Evolutionary conservation across 2,888 invertebrate species (phyloP).

Genomic region (Esperia sulphurella): DNA sequence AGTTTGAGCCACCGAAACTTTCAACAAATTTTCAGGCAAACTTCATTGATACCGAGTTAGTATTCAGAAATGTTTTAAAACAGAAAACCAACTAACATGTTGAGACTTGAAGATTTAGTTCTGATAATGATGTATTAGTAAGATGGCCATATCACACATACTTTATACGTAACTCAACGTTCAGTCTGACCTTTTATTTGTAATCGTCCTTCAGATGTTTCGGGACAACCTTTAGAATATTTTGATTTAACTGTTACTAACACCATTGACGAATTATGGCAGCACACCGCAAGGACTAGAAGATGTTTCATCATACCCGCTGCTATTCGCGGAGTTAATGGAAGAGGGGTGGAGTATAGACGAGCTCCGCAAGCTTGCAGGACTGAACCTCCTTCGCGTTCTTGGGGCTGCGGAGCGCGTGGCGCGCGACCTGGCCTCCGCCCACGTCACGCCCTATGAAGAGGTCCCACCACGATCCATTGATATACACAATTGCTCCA

Average conservation of each 20-base stretch:
- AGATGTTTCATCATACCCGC: slow-evolving; percentile 88
- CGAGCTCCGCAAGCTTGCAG: slow-evolving; percentile 87
- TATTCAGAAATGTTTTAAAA: too few species aligned
- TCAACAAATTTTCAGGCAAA: neutral
- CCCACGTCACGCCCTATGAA: slow-evolving; percentile 86
- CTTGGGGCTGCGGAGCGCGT: slow-evolving; percentile 84
- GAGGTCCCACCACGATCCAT: slow-evolving; percentile 81
- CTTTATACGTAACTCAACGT: too few species aligned
- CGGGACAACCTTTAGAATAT: too few species aligned
- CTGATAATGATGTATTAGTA: too few species aligned
- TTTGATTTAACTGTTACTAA: slow-evolving; percentile 6
- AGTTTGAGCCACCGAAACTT: neutral
- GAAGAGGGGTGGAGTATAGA: slow-evolving; percentile 89
- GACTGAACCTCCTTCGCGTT: slow-evolving; percentile 86
- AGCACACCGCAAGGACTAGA: slow-evolving; percentile 91
- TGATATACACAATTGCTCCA: slow-evolving; percentile 82
- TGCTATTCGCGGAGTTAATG: slow-evolving; percentile 87
- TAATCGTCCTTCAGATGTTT: too few species aligned
- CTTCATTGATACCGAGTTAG: too few species aligned
- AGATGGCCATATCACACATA: too few species aligned
- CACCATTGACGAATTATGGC: slow-evolving; percentile 18
- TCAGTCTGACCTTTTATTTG: too few species aligned
- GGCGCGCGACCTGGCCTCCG: slow-evolving; percentile 84
- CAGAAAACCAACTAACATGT: too few species aligned
- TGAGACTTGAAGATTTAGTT: too few species aligned